Evolutionary conservation across 2,888 invertebrate species (phyloP), one percentile per base, ranked within the genome.

Genomic region (Miltochrista miniata): DNA sequence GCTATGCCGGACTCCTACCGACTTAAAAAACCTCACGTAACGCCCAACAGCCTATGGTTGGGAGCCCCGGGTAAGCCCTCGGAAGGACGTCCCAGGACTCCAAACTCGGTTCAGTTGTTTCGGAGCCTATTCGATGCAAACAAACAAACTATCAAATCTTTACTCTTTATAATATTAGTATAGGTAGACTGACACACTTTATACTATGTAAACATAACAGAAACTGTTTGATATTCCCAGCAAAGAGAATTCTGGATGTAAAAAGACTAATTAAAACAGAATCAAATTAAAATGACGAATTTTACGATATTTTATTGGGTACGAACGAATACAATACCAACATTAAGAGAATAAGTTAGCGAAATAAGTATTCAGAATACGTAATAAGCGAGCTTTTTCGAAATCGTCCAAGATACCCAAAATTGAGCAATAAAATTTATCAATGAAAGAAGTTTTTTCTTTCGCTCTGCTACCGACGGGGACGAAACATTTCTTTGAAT

Each of bases 401-500:
- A 64, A 68, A 72, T 59, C 59, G 61, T 68, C 59, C 47, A 42
- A 50, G 59, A 59, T 57, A 64, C 61, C 51, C 54, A 53, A 72
- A 75, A 79, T 73, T 70, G 67, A 69, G 72, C 69, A 72, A 62
- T 72, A 64, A 68, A 74, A 74, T 65, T 72, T 76, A 76, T 75
- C 74, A 71, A 74, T 73, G 68, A 68, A n/a, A 68, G 68, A 76
- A 76, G 70, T 72, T 74, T 74, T 67, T 74, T 70, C 64, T 58
- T 64, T 64, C 60, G 50, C 59, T 62, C 60, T 59, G 54, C 66
- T 74, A 76, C 78, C 76, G 74, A 68, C 59, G 70, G 65, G 76
- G 78, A 77, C 72, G 74, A 45, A 37, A 61, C 79, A 74, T 78
- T 82, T 77, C 80, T 74, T 75, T 83, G 85, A 86, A 85, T 87